These are phyloP conservation scores for Kryphioiulus occultus DNA, from an alignment of 2,888 invertebrate genomes.

Conservation along the genomic window DNA sequence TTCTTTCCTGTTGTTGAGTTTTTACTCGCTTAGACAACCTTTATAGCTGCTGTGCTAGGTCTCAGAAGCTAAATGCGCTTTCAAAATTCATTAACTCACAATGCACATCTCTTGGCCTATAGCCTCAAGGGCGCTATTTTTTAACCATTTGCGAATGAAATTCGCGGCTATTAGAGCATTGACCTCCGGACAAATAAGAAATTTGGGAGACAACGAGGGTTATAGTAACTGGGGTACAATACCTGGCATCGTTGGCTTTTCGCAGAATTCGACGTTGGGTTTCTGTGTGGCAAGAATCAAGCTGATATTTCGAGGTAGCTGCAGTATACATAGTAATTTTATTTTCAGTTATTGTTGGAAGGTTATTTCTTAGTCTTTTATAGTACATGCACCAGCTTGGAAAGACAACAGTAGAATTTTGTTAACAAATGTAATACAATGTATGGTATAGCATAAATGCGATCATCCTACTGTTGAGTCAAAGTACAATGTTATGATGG, in stretches of 20 bases:
- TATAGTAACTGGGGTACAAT: background rate
- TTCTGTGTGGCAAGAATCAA: background rate
- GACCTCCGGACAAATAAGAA: background rate
- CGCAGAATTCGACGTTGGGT: background rate
- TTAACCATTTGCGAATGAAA: slow-evolving; percentile 8
- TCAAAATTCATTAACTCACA: slow-evolving; percentile 36
- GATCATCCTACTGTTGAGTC: too few relatives aligned
- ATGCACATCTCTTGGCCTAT: slow-evolving; percentile 10
- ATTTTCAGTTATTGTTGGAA: too few relatives aligned
- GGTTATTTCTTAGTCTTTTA: too few relatives aligned
- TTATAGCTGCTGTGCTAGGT: slow-evolving; percentile 4
- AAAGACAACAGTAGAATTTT: too few relatives aligned
- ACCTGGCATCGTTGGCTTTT: background rate
- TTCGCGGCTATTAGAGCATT: background rate
- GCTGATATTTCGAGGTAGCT: background rate
- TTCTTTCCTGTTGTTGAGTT: slow-evolving; percentile 2
- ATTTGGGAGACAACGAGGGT: background rate
- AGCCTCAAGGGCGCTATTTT: slow-evolving; percentile 39
- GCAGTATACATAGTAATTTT: too few relatives aligned
- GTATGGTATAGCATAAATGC: too few relatives aligned
- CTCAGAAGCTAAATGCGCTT: slow-evolving; percentile 11
- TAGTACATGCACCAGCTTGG: too few relatives aligned
- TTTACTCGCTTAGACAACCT: background rate
- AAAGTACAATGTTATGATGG: too few relatives aligned
- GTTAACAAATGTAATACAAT: too few relatives aligned